Percentiles rank a stretch among this genome's conserved stretches.
Conservation (phyloP, 2,888 invertebrate species). For the Agrilus mali region DNA sequence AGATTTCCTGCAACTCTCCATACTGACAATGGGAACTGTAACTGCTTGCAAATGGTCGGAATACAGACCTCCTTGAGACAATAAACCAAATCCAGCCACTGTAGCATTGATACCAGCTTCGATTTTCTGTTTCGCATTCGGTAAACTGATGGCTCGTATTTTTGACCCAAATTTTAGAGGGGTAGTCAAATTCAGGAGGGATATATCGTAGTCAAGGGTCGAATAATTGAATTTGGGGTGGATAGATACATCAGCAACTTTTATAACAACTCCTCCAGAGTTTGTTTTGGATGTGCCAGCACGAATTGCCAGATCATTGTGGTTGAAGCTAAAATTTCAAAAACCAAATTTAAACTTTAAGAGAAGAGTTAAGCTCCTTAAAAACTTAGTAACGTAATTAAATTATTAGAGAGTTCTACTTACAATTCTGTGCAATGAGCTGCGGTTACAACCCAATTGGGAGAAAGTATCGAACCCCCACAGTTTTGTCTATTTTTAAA, state of each 20-base stretch:
- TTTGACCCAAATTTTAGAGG: background rate
- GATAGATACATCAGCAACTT: background rate
- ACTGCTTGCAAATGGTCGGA: background rate
- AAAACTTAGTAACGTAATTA: too few relatives aligned
- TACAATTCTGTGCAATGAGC: constrained; percentile 9
- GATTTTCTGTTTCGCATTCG: constrained; percentile 2
- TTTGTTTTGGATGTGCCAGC: constrained; percentile 3
- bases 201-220: constrained; percentile 5
- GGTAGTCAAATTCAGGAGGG: background rate
- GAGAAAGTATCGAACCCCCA: constrained; percentile 8
- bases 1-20: background rate
- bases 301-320: constrained; percentile 1
- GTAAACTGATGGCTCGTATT: constrained; percentile 1
- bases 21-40: background rate
- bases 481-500: constrained; percentile 6
- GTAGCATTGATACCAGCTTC: background rate
- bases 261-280: constrained; percentile 2
- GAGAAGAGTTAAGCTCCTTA: too few relatives aligned
- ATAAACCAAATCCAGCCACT: constrained; percentile 2
- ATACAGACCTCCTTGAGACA: background rate
- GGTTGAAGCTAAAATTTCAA: background rate
- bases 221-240: constrained; percentile 1
- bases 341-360: background rate
- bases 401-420: background rate
- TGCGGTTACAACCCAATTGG: constrained; percentile 7